Evolutionary conservation across 2,113 vertebrate species (phyloP).

Genomic region (Spheniscus mendiculus): DNA sequence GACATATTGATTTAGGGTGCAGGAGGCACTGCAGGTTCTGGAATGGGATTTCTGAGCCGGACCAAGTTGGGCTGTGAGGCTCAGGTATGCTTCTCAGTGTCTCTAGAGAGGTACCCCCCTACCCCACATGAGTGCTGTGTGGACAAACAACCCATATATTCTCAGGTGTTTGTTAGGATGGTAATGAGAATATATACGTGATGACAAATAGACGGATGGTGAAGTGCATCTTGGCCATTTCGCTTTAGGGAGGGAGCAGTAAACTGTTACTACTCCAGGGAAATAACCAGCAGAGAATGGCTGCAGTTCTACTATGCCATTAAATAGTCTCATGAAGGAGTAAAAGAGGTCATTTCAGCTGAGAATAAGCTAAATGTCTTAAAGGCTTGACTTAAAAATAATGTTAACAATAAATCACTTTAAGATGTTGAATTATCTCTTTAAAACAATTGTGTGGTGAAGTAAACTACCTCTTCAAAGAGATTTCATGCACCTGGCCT

Average conservation of each 20-base stretch:
- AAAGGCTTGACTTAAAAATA: background rate
- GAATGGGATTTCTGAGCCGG: background rate
- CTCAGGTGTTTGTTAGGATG: background rate
- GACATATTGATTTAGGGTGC: background rate
- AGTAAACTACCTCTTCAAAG: background rate
- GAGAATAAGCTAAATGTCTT: background rate
- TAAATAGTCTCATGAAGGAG: background rate
- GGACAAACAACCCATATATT: background rate
- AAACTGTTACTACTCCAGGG: background rate
- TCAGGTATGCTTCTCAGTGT: background rate
- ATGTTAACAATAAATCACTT: background rate
- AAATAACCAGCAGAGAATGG: background rate
- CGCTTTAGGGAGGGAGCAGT: fast-evolving
- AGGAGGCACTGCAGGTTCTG: background rate
- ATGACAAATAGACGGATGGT: background rate
- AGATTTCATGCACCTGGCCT: background rate
- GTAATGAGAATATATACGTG: background rate
- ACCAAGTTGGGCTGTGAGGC: background rate
- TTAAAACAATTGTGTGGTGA: background rate
- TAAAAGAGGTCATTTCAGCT: background rate
- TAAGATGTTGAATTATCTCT: background rate
- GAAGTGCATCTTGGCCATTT: background rate
- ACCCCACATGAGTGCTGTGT: fast-evolving
- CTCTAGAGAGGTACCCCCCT: background rate
- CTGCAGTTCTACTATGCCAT: background rate